Evolutionary conservation across 2,888 invertebrate species (phyloP).

Genomic region (Cryptus viduatorius): DNA sequence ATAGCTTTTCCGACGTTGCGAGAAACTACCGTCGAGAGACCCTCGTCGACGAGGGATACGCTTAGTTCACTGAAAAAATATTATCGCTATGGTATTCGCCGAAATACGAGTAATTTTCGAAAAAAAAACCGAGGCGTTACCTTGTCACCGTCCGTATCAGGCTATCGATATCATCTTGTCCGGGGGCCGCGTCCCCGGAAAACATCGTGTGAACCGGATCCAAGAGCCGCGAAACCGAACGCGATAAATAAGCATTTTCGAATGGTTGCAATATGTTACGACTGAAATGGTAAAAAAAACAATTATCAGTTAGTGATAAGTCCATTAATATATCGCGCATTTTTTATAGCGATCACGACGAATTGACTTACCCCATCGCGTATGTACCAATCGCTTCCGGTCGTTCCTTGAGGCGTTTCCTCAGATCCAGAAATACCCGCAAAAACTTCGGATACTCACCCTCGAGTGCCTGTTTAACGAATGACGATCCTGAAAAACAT

Average conservation of each 20-base stretch:
- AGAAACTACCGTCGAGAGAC: constrained; percentile 91
- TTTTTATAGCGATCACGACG: neutral
- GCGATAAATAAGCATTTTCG: constrained; percentile 94
- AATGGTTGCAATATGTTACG: constrained; percentile 89
- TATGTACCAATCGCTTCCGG: constrained; percentile 84
- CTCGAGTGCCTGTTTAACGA: constrained; percentile 93
- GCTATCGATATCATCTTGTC: constrained; percentile 91
- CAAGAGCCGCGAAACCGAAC: constrained; percentile 92
- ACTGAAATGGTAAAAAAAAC: constrained; percentile 76
- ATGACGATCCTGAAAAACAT: constrained; percentile 83
- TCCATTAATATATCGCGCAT: neutral
- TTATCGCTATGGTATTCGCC: neutral
- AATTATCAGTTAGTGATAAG: neutral
- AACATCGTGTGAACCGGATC: constrained; percentile 95
- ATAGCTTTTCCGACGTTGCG: constrained; percentile 94
- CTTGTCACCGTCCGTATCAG: constrained; percentile 89
- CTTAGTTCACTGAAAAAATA: constrained; percentile 89
- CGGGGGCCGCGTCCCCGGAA: constrained; percentile 89
- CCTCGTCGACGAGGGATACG: constrained; percentile 93
- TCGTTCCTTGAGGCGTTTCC: constrained; percentile 88
- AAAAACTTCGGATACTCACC: constrained; percentile 95
- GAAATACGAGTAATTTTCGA: neutral
- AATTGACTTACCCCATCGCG: constrained; percentile 86
- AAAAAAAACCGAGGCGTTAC: constrained; percentile 77
- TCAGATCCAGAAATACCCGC: constrained; percentile 92